phyloP scores from a whole-genome alignment of 2,888 invertebrate genomes.

The Aphodius granarius region DNA sequence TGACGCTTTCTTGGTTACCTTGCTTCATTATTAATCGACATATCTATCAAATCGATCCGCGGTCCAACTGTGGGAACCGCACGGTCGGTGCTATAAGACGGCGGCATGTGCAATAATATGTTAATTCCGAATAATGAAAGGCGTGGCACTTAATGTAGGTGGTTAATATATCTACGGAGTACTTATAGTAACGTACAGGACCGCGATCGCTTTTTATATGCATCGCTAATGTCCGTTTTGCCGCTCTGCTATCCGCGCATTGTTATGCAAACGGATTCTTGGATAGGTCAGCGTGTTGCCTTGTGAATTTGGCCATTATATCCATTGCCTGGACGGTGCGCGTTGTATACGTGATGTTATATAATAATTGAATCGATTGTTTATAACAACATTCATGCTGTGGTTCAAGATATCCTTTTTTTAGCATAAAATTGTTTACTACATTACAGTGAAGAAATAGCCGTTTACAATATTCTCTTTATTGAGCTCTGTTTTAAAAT shows the following conservation, averaged over 20 bases:
- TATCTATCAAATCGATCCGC: conserved; percentile 25
- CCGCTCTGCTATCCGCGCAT: not conserved
- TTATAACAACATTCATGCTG: too few species aligned
- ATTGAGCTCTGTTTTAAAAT: too few species aligned
- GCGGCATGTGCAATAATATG: conserved; percentile 31
- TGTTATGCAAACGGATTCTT: not conserved
- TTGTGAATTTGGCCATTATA: not conserved
- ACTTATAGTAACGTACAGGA: not conserved
- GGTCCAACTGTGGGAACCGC: conserved; percentile 30
- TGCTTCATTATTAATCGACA: conserved; percentile 15
- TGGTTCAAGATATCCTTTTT: too few species aligned
- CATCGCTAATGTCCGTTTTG: not conserved
- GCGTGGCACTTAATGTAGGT: conserved; percentile 34
- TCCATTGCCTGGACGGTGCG: not conserved
- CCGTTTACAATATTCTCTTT: too few species aligned
- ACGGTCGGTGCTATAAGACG: conserved; percentile 17
- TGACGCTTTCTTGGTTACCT: conserved; percentile 9
- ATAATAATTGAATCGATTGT: not conserved
- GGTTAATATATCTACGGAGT: conserved; percentile 19
- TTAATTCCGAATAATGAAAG: conserved; percentile 36
- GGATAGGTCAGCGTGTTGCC: not conserved
- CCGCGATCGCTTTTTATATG: not conserved
- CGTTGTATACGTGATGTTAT: not conserved
- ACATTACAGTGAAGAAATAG: too few species aligned
- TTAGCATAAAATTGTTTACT: too few species aligned